These are phyloP conservation scores for Oenanthe melanoleuca DNA, from an alignment of 2,113 vertebrate species.

Conservation along the genomic window DNA sequence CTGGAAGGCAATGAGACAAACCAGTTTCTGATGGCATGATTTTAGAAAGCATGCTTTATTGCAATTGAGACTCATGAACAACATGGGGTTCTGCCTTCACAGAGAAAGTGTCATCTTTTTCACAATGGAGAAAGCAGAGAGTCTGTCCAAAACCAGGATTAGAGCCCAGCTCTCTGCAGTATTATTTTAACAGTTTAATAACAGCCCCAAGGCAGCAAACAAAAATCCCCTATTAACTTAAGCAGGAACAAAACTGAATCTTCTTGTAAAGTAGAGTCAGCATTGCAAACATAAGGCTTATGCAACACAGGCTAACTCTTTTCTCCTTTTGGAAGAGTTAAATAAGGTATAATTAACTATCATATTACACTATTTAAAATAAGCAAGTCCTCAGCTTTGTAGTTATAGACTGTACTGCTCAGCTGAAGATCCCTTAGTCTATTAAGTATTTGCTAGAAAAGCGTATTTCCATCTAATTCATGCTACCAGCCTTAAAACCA, in stretches of 20 bases:
- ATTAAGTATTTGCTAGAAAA: not conserved
- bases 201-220: not conserved
- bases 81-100: fast-evolving
- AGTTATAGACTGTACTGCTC: not conserved
- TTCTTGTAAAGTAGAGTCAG: not conserved
- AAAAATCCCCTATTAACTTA: not conserved
- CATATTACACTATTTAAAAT: not conserved
- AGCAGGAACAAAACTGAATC: not conserved
- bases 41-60: not conserved
- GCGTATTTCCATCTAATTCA: not conserved
- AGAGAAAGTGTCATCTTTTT: not conserved
- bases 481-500: not conserved
- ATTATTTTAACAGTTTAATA: not conserved
- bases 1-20: not conserved
- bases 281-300: not conserved
- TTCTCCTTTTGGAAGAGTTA: not conserved
- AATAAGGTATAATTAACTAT: not conserved
- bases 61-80: not conserved
- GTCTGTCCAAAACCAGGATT: not conserved
- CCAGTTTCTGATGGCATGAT: not conserved
- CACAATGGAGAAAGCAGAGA: not conserved
- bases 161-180: not conserved
- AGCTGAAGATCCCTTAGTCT: not conserved
- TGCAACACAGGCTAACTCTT: not conserved
- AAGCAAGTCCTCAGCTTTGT: not conserved